phyloP scores from a whole-genome alignment of 2,888 invertebrate genomes.

The Amphipyra berbera region DNA sequence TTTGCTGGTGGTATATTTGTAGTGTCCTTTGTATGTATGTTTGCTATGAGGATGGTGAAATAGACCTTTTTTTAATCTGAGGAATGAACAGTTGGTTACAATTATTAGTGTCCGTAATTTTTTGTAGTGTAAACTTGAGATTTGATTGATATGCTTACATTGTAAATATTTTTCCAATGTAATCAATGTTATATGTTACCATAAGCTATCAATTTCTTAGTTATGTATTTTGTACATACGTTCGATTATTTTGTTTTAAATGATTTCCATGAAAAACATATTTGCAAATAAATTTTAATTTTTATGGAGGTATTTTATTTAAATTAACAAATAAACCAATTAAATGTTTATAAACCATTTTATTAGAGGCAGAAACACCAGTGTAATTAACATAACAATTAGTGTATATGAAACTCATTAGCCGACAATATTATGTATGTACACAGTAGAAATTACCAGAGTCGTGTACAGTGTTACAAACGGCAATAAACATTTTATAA shows the following conservation, averaged over 20 bases:
- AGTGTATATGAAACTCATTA: slow-evolving; percentile 68
- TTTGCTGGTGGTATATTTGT: slow-evolving; percentile 75
- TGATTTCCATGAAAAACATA: no score
- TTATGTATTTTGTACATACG: no score
- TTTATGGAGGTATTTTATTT: not conserved
- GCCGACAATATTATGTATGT: slow-evolving; percentile 64
- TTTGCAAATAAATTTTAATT: no score
- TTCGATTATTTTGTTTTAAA: no score
- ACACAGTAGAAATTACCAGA: slow-evolving; percentile 58
- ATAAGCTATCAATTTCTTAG: no score
- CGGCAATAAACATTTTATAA: slow-evolving; percentile 66
- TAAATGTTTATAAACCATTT: slow-evolving; percentile 75
- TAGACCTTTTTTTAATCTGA: slow-evolving; percentile 8
- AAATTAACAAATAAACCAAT: not conserved
- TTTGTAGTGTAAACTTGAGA: slow-evolving; percentile 2
- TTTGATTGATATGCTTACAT: slow-evolving; percentile 16
- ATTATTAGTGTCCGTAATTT: slow-evolving; percentile 5
- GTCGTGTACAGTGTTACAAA: slow-evolving; percentile 54
- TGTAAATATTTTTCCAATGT: not conserved
- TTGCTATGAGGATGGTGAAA: slow-evolving; percentile 72
- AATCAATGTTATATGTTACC: not conserved
- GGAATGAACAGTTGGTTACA: slow-evolving; percentile 5
- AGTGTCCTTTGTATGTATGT: slow-evolving; percentile 71
- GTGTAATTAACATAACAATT: slow-evolving; percentile 75
- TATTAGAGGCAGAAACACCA: slow-evolving; percentile 83